A percentile compares a stretch with the other conserved stretches of the same genome.
Conservation (phyloP, 2,888 invertebrate genomes). For the Galerucella pusilla region DNA sequence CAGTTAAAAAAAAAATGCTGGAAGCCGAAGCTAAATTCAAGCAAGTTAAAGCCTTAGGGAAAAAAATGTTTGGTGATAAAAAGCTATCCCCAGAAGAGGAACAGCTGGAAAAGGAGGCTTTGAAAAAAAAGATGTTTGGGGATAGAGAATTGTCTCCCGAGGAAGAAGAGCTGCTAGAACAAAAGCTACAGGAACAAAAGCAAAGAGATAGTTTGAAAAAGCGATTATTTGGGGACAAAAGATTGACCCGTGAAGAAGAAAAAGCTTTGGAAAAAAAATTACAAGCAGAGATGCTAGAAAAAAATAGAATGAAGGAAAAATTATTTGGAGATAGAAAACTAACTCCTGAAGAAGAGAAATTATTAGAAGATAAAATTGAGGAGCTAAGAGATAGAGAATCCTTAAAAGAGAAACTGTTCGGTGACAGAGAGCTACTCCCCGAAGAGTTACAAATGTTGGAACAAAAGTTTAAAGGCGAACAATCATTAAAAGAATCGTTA, state of each 20-base stretch:
- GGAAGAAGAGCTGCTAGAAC: neutral
- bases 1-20: neutral
- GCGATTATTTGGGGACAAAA: neutral
- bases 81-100: neutral
- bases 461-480: neutral
- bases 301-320: neutral
- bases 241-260: neutral
- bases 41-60: neutral
- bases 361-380: constrained; percentile 1
- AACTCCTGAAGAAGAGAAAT: constrained; percentile 6
- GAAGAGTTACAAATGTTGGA: neutral
- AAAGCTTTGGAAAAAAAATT: constrained; percentile 7
- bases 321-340: neutral
- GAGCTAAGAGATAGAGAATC: neutral
- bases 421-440: neutral
- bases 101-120: neutral
- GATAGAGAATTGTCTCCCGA: neutral
- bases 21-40: neutral
- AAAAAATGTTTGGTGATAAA: constrained; percentile 7
- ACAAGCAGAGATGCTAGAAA: neutral
- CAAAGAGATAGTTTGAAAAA: constrained; percentile 1
- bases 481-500: neutral
- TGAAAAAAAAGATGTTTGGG: neutral
- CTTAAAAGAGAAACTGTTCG: neutral
- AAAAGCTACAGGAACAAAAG: constrained; percentile 1